A percentile compares a stretch with the other conserved stretches of the same genome.
phyloP scores from a whole-genome alignment of 2,888 invertebrate genomes.

The Yponomeuta evonymella region DNA sequence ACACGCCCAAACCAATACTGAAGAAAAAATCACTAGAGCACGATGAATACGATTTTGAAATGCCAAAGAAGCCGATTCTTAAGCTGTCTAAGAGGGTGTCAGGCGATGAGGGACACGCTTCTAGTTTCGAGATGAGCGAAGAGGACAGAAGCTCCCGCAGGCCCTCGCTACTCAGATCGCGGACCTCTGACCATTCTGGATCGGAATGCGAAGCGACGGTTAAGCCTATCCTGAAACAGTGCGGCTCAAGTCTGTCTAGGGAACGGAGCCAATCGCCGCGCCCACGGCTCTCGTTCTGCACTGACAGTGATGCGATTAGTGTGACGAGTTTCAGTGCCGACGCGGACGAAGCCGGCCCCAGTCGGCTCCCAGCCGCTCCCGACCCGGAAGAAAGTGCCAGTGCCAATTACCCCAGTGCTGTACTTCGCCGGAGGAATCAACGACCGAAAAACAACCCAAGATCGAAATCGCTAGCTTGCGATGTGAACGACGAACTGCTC shows the following conservation, averaged over 20 bases:
- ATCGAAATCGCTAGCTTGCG: conserved; percentile 67
- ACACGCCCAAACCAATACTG: conserved; percentile 84
- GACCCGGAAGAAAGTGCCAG: conserved; percentile 48
- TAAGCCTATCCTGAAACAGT: conserved; percentile 80
- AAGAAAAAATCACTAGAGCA: conserved; percentile 91
- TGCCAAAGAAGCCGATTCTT: conserved; percentile 84
- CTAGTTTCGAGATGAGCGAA: conserved; percentile 74
- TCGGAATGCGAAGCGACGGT: conserved; percentile 76
- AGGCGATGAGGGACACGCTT: conserved; percentile 76
- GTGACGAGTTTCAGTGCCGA: conserved; percentile 65
- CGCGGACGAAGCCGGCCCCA: conserved; percentile 69
- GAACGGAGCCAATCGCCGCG: conserved; percentile 78
- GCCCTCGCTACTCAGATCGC: conserved; percentile 73
- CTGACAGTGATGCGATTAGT: conserved; percentile 67
- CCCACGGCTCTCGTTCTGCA: conserved; percentile 79
- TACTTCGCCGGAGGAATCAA: conserved; percentile 61
- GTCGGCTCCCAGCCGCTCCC: conserved; percentile 55
- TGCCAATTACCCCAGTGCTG: conserved; percentile 55
- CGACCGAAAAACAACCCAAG: conserved; percentile 62
- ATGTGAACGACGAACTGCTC: conserved; percentile 67
- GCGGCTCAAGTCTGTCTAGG: conserved; percentile 75
- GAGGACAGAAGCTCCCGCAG: conserved; percentile 74
- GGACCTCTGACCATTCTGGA: conserved; percentile 72
- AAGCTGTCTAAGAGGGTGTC: conserved; percentile 83
- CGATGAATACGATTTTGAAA: conserved; percentile 83